phyloP scores from a whole-genome alignment of 2,113 vertebrate species.

The Hypomesus transpacificus region DNA sequence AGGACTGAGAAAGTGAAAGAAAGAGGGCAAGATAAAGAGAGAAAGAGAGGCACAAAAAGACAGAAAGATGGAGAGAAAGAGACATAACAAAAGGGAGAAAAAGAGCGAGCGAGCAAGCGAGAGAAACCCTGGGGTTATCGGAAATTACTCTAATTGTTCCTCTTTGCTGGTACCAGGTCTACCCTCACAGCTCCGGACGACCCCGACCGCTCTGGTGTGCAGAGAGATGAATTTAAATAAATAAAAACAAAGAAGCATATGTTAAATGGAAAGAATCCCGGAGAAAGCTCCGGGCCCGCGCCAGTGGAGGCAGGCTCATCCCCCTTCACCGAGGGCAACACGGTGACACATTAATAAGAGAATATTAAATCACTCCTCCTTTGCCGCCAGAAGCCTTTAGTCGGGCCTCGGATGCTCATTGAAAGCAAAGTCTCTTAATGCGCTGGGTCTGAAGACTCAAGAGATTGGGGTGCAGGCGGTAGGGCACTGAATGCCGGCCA shows the following conservation, averaged over 20 bases:
- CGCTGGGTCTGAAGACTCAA: conserved; percentile 9
- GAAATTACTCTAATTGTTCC: conserved; percentile 38
- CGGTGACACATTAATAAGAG: conserved; percentile 58
- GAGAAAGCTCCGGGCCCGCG: conserved; percentile 29
- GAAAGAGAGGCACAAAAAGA: background rate
- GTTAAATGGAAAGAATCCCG: conserved; percentile 36
- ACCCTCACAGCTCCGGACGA: conserved; percentile 35
- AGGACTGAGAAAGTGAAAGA: background rate
- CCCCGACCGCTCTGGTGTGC: conserved; percentile 22
- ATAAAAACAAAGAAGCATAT: conserved; percentile 44
- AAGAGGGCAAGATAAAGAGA: background rate
- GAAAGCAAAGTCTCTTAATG: conserved; percentile 48
- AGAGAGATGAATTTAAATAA: conserved; percentile 43
- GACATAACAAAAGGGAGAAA: background rate
- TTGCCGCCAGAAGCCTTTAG: conserved; percentile 44
- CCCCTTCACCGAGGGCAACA: conserved; percentile 42
- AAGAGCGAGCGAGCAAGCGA: background rate
- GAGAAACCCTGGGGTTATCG: conserved; percentile 7
- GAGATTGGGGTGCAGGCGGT: conserved; percentile 9
- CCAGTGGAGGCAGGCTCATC: conserved; percentile 35
- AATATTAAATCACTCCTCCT: conserved; percentile 59
- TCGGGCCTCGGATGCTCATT: conserved; percentile 30
- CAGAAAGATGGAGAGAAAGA: conserved; percentile 8
- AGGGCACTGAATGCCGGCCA: too few relatives aligned
- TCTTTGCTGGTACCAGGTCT: conserved; percentile 31